A percentile compares a stretch with the other conserved stretches of the same genome.
phyloP scores from a whole-genome alignment of 30 jellyfish, hydroid and myxozoan genomes.

The Sanderia malayensis region DNA sequence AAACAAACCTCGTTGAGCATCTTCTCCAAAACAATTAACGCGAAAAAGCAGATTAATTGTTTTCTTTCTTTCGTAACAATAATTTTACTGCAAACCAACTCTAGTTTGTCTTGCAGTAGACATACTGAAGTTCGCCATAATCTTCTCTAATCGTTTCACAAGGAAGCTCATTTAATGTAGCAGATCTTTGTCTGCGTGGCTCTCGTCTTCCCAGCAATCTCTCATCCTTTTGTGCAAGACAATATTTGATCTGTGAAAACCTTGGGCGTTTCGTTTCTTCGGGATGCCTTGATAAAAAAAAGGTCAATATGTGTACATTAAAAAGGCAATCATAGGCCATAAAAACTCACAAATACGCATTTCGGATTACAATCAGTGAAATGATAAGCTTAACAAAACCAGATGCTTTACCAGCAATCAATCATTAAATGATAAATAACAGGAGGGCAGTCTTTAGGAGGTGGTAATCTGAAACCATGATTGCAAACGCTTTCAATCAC shows the following conservation, averaged over 20 bases:
- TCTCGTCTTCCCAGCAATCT: conserved; percentile 69
- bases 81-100: no score
- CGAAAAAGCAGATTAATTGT: no score
- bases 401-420: conserved; percentile 88
- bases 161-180: conserved; percentile 45
- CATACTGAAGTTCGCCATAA: conserved; percentile 70
- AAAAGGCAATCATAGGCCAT: no score
- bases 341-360: conserved; percentile 20
- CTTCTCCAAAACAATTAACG: no score
- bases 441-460: conserved; percentile 83
- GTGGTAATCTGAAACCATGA: conserved; percentile 80
- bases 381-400: no score
- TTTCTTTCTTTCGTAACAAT: no score
- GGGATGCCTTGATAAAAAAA: conserved; percentile 87
- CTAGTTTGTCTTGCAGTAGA: conserved; percentile 79
- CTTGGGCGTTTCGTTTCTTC: conserved; percentile 81
- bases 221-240: conserved; percentile 79
- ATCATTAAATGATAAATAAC: conserved; percentile 81
- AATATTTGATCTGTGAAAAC: conserved; percentile 66
- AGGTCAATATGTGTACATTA: no score
- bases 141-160: conserved; percentile 56
- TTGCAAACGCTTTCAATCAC: conserved; percentile 89
- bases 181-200: conserved; percentile 57
- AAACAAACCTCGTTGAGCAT: no score
- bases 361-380: no score